Evolutionary conservation across 2,113 vertebrate species (phyloP).

Genomic region (Galemys pyrenaicus): DNA sequence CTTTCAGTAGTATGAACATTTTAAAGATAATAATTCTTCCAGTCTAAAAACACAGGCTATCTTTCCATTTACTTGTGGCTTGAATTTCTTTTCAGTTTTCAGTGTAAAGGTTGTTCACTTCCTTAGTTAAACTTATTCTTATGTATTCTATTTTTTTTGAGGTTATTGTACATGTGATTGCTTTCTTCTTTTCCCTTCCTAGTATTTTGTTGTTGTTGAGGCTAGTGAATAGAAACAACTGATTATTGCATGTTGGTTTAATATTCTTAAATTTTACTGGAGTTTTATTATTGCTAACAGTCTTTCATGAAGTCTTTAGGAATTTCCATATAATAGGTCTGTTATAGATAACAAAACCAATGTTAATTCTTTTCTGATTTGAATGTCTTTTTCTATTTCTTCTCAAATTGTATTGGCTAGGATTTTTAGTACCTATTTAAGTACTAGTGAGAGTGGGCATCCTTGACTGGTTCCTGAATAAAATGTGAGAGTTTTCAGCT

Average conservation of each 20-base stretch:
- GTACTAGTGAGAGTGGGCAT: not conserved
- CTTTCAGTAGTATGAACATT: not conserved
- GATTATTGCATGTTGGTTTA: not conserved
- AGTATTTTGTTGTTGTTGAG: not conserved
- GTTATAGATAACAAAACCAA: not conserved
- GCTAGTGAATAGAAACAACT: not conserved
- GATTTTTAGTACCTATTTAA: not conserved
- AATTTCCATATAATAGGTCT: not conserved
- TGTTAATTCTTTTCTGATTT: not conserved
- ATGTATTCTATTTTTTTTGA: not conserved
- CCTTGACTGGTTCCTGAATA: not conserved
- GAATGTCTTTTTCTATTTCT: not conserved
- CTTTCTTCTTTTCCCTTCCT: slow-evolving; percentile 9
- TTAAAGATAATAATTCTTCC: no score
- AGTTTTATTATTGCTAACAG: not conserved
- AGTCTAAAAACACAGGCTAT: no score
- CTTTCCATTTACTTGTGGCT: no score
- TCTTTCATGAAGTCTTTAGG: not conserved
- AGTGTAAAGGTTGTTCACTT: no score
- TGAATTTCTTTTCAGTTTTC: no score
- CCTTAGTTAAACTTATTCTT: not conserved
- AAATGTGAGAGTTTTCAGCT: not conserved
- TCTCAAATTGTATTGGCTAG: not conserved
- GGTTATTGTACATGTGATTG: not conserved
- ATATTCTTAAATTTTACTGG: not conserved